Base-by-base conservation (phyloP, 2,888 invertebrate species). In the Amphipoea lucens region DNA sequence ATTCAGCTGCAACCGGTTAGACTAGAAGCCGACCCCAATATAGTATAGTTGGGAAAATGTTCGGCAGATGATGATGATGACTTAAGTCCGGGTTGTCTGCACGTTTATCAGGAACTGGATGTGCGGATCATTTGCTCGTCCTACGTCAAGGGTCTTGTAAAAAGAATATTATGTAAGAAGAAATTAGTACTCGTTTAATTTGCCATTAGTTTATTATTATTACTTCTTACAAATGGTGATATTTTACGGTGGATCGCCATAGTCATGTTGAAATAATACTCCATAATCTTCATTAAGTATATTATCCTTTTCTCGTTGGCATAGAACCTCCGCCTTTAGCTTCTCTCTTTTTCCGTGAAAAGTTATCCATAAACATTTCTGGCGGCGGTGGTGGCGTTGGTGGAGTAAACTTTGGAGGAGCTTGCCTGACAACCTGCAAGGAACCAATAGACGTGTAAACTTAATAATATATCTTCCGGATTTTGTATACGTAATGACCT, bases 281-380 rank as follows among this genome's bases (percentile, higher is more conserved):
- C 40, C 4, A 12, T 12, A 9, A 9, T 62, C 48, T 71, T 67
- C 60, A 11, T 14, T 69, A 67, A 36, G 20, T 12, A 40, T 4
- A 48, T 92, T 93, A 96, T 78, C 96, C 96, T 91, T 95, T 96
- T 87, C 95, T 92, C 20, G 95, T 95, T 0, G 96, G 96, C 93
- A 96, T 95, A 12, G 95, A 93, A 48, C 96, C 96, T n/a, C 95
- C 95, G 9, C 96, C 96, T 90, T 95, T 96, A 14, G 95, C 95
- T 89, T 95, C 95, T 89, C 96, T 92, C 80, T 90, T 94, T 68
- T 88, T 87, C 3, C 94, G 92, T 57, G 79, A 77, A 48, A 76
- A 80, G 36, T 70, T 78, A 62, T 86, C 75, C 40, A 51, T 36
- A 67, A 76, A 82, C 83, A 89, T 90, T 12, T 83, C 81, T 51